A percentile compares a stretch with the other conserved stretches of the same genome.
Conservation (phyloP, 2,888 invertebrate species). For the Drosophila silvestris region DNA sequence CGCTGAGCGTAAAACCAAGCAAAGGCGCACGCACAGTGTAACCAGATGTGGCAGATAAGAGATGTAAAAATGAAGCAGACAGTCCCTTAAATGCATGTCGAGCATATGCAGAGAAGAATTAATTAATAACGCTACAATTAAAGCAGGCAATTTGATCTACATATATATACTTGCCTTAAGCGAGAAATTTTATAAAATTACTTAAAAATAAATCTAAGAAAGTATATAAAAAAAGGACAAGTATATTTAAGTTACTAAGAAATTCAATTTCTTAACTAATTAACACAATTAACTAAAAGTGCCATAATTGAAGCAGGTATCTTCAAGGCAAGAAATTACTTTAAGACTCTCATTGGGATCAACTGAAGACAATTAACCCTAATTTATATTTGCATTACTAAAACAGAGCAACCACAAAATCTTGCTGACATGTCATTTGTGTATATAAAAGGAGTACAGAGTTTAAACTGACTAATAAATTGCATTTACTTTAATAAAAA, state of each 20-base stretch:
- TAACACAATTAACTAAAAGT: not conserved
- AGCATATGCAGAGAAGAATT: not conserved
- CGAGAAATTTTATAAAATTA: not conserved
- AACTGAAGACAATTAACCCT: no score
- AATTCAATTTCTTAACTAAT: not conserved
- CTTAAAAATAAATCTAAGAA: not conserved
- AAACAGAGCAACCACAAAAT: no score
- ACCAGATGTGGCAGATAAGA: constrained; percentile 11
- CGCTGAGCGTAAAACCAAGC: constrained; percentile 10
- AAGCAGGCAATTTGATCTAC: not conserved
- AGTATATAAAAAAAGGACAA: not conserved
- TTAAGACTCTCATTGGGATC: no score
- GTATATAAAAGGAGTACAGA: not conserved
- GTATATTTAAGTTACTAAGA: not conserved
- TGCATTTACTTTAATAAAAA: not conserved
- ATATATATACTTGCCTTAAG: not conserved
- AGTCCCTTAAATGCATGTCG: not conserved
- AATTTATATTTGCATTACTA: no score
- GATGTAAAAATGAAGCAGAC: not conserved
- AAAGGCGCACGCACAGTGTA: constrained; percentile 36
- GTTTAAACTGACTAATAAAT: not conserved
- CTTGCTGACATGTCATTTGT: no score
- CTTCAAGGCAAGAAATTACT: not conserved
- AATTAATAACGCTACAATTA: not conserved
- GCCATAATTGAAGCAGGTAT: not conserved